Base-by-base conservation (phyloP, 2,888 invertebrate genomes). In the Chymomyza amoena region DNA sequence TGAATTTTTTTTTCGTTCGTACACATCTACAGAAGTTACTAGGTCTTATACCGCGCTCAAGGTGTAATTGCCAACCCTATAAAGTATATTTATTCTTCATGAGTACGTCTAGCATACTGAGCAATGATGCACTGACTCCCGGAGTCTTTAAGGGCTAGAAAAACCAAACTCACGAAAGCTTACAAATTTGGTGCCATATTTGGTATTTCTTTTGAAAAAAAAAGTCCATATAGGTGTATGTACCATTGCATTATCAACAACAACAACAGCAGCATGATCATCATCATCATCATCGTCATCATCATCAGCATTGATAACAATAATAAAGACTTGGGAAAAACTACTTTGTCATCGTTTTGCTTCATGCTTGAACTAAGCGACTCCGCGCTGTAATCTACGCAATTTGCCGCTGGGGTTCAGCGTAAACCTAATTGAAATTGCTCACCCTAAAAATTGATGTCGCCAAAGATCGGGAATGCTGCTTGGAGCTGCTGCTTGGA, bases 391-490 rank as follows among this genome's bases (percentile, higher is more conserved):
- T 86, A 88, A 88, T 88, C 87, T 73, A 45, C 77, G 72, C 78
- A 75, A 80, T 64, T 28, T 18, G 60, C 25, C 62, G 62, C 56
- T 56, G 67, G 81, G 80, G 79, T 81, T 88, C 86, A 82, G 80
- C 77, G 78, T 83, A 68, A 75, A 82, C 89, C 90, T 90, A 89
- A 90, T 89, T 90, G 89, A 89, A 89, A 82, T 89, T 84, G 89
- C 84, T 90, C 90, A 90, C 89, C 90, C 90, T 84, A 85, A 89
- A 90, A 90, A 90, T 90, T 90, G 88, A 87, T 89, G 90, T 90
- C 89, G 88, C 84, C 87, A 87, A 82, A 90, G 90, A 90, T 90
- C 90, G 88, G 64, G 77, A 68, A 68, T 65, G 80, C 69, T 69
- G 72, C 57, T 71, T 68, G 32, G 9, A 7, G 69, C 68, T 32